phyloP scores from a whole-genome alignment of 1,140 invertebrate genomes.

The Eulimnadia texana region DNA sequence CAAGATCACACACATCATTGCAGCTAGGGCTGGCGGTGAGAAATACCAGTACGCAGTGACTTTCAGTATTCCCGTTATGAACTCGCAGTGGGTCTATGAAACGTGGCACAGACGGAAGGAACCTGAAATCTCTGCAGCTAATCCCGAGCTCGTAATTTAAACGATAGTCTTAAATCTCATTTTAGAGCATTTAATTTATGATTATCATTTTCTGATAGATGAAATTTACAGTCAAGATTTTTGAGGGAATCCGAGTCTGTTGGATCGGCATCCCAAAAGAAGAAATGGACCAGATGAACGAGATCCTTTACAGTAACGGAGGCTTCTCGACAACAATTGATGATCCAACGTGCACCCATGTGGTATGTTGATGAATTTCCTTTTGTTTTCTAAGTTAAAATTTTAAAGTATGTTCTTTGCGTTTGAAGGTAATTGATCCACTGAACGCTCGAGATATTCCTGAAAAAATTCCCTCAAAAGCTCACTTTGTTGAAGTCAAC shows the following conservation, averaged over 20 bases:
- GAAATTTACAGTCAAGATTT: slow-evolving; percentile 52
- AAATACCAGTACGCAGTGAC: slow-evolving; percentile 75
- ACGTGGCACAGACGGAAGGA: slow-evolving; percentile 64
- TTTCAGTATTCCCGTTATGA: slow-evolving; percentile 75
- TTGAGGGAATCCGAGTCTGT: slow-evolving; percentile 68
- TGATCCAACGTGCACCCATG: slow-evolving; percentile 71
- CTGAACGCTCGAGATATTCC: slow-evolving; percentile 17
- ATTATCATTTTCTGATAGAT: slow-evolving; percentile 11
- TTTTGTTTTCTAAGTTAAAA: not conserved
- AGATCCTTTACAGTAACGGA: slow-evolving; percentile 70
- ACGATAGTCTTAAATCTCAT: no score
- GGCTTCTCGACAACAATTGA: slow-evolving; percentile 55
- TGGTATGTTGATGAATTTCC: slow-evolving; percentile 49
- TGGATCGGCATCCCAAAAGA: slow-evolving; percentile 78
- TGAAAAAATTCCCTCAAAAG: slow-evolving; percentile 19
- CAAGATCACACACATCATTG: slow-evolving; percentile 84
- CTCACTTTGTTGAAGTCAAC: slow-evolving; percentile 66
- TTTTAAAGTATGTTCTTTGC: slow-evolving; percentile 19
- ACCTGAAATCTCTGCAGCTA: slow-evolving; percentile 44
- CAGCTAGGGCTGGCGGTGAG: slow-evolving; percentile 65
- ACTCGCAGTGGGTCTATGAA: slow-evolving; percentile 67
- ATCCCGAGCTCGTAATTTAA: slow-evolving; percentile 52
- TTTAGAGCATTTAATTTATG: slow-evolving; percentile 22
- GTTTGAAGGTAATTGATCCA: slow-evolving; percentile 15
- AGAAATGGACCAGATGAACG: slow-evolving; percentile 79